These are phyloP conservation scores for Syngnathus acus DNA, from an alignment of 2,797 vertebrate species.

Conservation along the genomic window DNA sequence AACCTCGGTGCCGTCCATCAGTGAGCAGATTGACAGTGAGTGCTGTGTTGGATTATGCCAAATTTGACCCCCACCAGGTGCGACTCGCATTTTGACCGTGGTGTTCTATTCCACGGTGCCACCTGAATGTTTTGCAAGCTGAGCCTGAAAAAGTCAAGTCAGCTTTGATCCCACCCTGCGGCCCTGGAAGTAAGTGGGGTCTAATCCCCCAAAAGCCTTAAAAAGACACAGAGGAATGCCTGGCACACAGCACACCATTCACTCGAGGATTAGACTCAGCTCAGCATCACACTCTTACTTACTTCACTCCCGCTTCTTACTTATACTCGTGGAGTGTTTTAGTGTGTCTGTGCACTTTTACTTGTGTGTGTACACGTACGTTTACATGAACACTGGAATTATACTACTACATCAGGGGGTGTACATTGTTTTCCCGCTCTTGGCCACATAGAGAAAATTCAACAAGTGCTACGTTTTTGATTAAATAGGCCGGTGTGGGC, in stretches of 20 bases:
- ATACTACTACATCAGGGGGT: neutral
- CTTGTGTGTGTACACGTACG: neutral
- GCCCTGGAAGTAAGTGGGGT: slow-evolving; percentile 62
- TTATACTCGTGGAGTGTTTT: neutral
- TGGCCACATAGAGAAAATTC: too few species aligned
- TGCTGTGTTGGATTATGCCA: slow-evolving; percentile 31
- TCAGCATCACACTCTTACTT: slow-evolving; percentile 51
- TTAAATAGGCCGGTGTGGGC: too few species aligned
- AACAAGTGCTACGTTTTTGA: too few species aligned
- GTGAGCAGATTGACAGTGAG: slow-evolving; percentile 27
- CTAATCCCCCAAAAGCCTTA: slow-evolving; percentile 59
- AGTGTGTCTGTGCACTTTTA: slow-evolving; percentile 14
- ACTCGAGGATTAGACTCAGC: slow-evolving; percentile 60
- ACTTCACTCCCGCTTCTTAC: slow-evolving; percentile 21
- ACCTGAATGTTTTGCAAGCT: slow-evolving; percentile 43
- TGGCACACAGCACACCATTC: slow-evolving; percentile 65
- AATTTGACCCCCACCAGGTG: slow-evolving; percentile 50
- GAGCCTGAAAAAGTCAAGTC: slow-evolving; percentile 45
- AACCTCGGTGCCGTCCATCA: slow-evolving; percentile 22
- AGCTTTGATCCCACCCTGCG: slow-evolving; percentile 62
- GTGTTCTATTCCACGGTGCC: slow-evolving; percentile 40
- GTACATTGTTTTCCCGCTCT: neutral
- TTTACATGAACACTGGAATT: neutral
- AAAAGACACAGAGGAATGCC: slow-evolving; percentile 68
- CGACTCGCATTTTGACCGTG: slow-evolving; percentile 30